Evolutionary conservation across 1,140 invertebrate genomes (phyloP).

Genomic region (Lepidurus packardi): DNA sequence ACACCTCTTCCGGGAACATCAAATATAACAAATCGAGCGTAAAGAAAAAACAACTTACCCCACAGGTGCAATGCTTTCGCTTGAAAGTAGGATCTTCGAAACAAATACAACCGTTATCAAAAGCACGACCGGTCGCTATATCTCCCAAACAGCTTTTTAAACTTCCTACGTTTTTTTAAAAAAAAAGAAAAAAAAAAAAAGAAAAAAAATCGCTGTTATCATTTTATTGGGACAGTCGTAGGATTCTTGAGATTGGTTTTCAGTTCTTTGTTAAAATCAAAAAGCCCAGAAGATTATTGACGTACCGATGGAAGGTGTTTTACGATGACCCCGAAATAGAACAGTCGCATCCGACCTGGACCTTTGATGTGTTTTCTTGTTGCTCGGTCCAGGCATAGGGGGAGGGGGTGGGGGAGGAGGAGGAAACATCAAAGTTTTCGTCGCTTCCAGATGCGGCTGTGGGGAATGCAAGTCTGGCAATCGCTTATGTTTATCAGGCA

Average conservation of each 20-base stretch:
- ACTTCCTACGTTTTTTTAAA: conserved; percentile 31
- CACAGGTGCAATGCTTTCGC: conserved; percentile 65
- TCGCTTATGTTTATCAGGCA: neutral
- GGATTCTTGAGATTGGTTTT: neutral
- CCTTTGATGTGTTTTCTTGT: conserved; percentile 69
- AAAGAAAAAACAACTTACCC: conserved; percentile 50
- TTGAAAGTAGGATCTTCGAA: conserved; percentile 65
- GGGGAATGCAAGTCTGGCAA: neutral
- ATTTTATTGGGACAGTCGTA: conserved; percentile 35
- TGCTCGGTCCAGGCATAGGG: conserved; percentile 32
- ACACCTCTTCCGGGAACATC: too few species aligned
- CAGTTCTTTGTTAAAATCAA: neutral
- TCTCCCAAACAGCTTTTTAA: conserved; percentile 68
- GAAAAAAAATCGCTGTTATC: conserved; percentile 22
- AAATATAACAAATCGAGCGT: too few species aligned
- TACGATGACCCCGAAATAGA: conserved; percentile 45
- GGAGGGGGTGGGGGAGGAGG: neutral
- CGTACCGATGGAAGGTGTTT: conserved; percentile 39
- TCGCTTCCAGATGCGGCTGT: neutral
- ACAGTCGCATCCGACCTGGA: conserved; percentile 86
- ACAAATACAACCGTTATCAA: conserved; percentile 93
- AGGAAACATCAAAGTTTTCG: neutral
- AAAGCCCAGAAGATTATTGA: neutral
- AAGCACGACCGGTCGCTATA: conserved; percentile 84
- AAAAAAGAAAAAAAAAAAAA: conserved; percentile 19